These are phyloP conservation scores for Hesperia comma DNA, from an alignment of 2,888 invertebrate species.

Conservation along the genomic window DNA sequence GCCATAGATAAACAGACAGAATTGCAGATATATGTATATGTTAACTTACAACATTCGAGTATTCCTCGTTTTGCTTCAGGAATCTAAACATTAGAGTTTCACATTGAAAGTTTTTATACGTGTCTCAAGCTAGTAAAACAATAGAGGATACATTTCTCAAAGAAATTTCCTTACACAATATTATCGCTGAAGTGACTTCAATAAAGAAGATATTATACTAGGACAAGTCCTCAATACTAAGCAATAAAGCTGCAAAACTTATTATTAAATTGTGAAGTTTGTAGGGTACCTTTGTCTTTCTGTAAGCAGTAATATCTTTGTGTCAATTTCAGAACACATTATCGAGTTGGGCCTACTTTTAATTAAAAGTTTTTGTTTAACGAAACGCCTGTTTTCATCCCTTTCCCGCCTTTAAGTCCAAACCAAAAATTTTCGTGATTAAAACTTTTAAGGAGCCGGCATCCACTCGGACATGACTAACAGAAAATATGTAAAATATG, in stretches of 20 bases:
- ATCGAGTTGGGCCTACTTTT: slow-evolving; percentile 44
- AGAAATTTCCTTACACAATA: too few relatives aligned
- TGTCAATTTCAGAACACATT: slow-evolving; percentile 38
- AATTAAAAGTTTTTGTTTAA: slow-evolving; percentile 48
- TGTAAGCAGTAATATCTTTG: slow-evolving; percentile 21
- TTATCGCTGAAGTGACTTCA: too few relatives aligned
- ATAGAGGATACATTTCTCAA: too few relatives aligned
- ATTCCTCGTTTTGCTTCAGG: too few relatives aligned
- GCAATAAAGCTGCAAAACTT: slow-evolving; percentile 1
- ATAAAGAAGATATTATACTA: neutral
- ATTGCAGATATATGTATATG: too few relatives aligned
- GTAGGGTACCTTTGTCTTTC: slow-evolving; percentile 2
- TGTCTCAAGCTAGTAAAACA: too few relatives aligned
- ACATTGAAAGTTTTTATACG: too few relatives aligned
- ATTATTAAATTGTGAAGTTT: slow-evolving; percentile 14
- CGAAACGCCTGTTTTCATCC: slow-evolving; percentile 43
- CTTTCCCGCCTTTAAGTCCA: slow-evolving; percentile 34
- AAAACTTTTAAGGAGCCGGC: slow-evolving; percentile 41
- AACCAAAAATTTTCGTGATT: slow-evolving; percentile 43
- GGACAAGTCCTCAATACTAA: neutral
- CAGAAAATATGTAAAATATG: slow-evolving; percentile 20
- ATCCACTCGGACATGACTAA: slow-evolving; percentile 16
- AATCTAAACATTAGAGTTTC: too few relatives aligned
- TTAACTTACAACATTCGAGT: too few relatives aligned
- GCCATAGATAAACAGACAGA: too few relatives aligned